These are phyloP conservation scores for Tyria jacobaeae DNA, from an alignment of 2,888 invertebrate genomes.

Conservation along the genomic window DNA sequence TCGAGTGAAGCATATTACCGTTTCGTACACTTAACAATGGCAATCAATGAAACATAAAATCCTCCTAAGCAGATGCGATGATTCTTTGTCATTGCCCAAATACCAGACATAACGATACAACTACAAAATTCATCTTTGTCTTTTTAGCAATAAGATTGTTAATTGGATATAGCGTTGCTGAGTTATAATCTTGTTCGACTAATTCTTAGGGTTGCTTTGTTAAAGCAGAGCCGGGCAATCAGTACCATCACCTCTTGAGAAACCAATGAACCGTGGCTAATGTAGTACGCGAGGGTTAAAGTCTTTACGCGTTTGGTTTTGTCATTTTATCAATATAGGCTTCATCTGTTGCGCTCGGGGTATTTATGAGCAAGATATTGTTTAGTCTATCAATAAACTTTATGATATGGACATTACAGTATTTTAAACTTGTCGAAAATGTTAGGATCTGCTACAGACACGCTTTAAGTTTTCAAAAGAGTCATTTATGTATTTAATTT, in stretches of 20 bases:
- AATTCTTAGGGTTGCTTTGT: slow-evolving; percentile 70
- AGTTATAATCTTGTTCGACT: slow-evolving; percentile 51
- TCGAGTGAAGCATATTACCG: slow-evolving; percentile 60
- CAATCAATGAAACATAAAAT: slow-evolving; percentile 84
- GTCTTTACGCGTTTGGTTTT: slow-evolving; percentile 78
- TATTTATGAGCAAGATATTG: slow-evolving; percentile 42
- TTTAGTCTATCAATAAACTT: slow-evolving; percentile 35
- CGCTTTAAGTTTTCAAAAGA: neutral
- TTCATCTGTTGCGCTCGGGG: slow-evolving; percentile 56
- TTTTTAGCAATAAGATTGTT: slow-evolving; percentile 26
- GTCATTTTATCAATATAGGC: slow-evolving; percentile 75
- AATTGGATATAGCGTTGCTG: slow-evolving; percentile 18
- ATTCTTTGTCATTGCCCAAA: slow-evolving; percentile 56
- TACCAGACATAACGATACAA: slow-evolving; percentile 35
- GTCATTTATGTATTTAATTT: neutral
- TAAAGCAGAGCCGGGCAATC: slow-evolving; percentile 81
- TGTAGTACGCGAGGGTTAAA: slow-evolving; percentile 78
- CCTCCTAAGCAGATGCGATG: slow-evolving; percentile 79
- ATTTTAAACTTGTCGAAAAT: slow-evolving; percentile 32
- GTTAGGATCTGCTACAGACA: slow-evolving; percentile 35
- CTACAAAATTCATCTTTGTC: slow-evolving; percentile 39
- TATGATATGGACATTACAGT: slow-evolving; percentile 38
- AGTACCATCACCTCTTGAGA: slow-evolving; percentile 83
- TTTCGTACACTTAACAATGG: slow-evolving; percentile 75
- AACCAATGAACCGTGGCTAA: slow-evolving; percentile 82